A percentile compares a stretch with the other conserved stretches of the same genome.
Evolutionary conservation across 2,888 invertebrate species (phyloP).

Genomic region (Autographa pulchrina): DNA sequence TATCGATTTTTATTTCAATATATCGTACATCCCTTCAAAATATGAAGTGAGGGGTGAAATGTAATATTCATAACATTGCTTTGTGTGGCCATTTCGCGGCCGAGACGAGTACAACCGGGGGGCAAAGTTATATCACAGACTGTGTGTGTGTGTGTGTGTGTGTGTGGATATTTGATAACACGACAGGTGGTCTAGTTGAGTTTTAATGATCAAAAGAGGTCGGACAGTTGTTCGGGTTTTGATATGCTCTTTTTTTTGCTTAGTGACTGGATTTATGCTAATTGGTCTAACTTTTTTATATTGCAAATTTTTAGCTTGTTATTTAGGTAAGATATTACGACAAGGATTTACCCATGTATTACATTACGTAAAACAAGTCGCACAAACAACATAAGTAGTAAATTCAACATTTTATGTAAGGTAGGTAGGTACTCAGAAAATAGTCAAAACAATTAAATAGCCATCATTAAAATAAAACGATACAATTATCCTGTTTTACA

Average conservation of each 20-base stretch:
- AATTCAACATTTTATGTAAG: too few relatives aligned
- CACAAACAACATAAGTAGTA: too few relatives aligned
- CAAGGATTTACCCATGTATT: too few relatives aligned
- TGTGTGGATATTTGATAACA: neutral
- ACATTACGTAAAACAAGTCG: too few relatives aligned
- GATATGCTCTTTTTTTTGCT: neutral
- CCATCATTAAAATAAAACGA: neutral
- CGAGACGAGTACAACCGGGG: slow-evolving; percentile 9
- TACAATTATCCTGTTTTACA: neutral
- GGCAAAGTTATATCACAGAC: slow-evolving; percentile 7
- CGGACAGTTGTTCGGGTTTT: neutral
- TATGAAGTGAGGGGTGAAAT: slow-evolving; percentile 71
- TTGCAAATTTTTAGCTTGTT: too few relatives aligned
- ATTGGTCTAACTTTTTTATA: too few relatives aligned
- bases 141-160: neutral
- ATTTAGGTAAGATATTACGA: too few relatives aligned
- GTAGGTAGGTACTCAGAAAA: neutral
- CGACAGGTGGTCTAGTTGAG: slow-evolving; percentile 2
- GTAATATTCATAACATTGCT: slow-evolving; percentile 76
- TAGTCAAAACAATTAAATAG: neutral
- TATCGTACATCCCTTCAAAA: slow-evolving; percentile 32
- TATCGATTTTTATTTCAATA: slow-evolving; percentile 13
- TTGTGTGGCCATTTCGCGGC: slow-evolving; percentile 76
- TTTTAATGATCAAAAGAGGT: slow-evolving; percentile 2
- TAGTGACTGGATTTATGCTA: too few relatives aligned